Evolutionary conservation across 2,113 vertebrate genomes (phyloP), one percentile per base, ranked within the genome.

Genomic region (Elephantulus edwardii): DNA sequence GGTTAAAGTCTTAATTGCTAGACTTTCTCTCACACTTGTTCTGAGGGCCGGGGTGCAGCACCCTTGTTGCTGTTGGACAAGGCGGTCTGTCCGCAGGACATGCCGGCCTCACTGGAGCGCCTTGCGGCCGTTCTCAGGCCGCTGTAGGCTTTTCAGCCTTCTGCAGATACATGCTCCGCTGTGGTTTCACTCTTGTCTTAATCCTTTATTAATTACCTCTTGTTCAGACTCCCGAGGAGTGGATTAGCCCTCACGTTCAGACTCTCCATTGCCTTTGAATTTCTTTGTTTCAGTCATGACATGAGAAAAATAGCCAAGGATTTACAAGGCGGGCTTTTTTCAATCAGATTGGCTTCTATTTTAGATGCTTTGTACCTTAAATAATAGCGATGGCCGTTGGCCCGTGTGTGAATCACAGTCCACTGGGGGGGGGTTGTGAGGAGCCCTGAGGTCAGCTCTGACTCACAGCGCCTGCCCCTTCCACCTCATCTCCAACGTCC

Each of bases 161-260:
- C 64, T 24, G 19, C 24, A 70, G 77, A 72, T 75, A 5, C 52
- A 7, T 22, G 80, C 52, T 80, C 86, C 10, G 0, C 74, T 76
- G 86, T 50, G 77, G 70, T 80, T 91, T 93, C 58, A 60, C 66
- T 92, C n/a, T 83, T 13, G 56, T 80, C 80, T 85, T 92, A 87
- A 88, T 95, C 91, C 84, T 58, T 75, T 60, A 79, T 79, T 94
- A 89, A 93, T 85, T 88, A 82, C 56, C 64, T 87, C 76, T 83
- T 42, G 22, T 93, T 93, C 88, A 64, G 1, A 79, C 42, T 80
- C 89, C 84, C 72, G 56, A 10, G 44, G 74, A 90, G 50, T n/a
- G 68, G 74, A 40, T 93, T 83, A 79, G 6, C 74, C 52, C 93
- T 83, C 13, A 40, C 77, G 70, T 87, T 56, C 28, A 0, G 72